Conservation (phyloP, 1,140 invertebrate species). For the Apolygus lucorum region DNA sequence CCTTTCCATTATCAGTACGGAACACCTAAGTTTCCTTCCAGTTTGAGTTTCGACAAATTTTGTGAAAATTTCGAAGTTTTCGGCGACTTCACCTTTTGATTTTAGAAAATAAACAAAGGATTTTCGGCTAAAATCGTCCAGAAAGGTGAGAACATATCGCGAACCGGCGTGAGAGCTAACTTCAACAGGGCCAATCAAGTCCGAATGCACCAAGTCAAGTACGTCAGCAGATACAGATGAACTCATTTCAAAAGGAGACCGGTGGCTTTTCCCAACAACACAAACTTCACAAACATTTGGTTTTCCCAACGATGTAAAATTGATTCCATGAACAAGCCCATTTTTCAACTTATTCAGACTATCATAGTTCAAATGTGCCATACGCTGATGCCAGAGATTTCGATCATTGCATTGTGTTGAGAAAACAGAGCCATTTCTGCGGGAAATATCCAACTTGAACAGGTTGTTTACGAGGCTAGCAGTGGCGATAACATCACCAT, state of each 20-base stretch:
- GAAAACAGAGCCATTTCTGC: neutral
- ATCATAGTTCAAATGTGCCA: neutral
- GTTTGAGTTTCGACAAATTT: too few species aligned
- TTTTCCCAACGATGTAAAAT: neutral
- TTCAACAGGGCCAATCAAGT: neutral
- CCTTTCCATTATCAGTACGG: too few species aligned
- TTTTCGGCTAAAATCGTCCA: neutral
- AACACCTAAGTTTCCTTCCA: slow-evolving; percentile 36
- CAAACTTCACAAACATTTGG: neutral
- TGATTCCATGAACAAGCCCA: neutral
- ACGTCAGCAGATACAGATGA: neutral
- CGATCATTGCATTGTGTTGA: neutral
- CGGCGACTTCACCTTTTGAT: slow-evolving; percentile 33
- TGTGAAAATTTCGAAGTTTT: slow-evolving; percentile 35
- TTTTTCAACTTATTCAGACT: neutral
- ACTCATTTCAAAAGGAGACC: neutral
- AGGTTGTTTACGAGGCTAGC: neutral
- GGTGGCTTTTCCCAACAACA: neutral
- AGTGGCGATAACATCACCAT: neutral
- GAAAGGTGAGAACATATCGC: neutral
- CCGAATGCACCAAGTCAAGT: neutral
- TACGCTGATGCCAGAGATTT: neutral
- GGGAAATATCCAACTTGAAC: neutral
- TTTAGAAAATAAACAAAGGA: neutral
- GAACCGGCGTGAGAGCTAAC: neutral